phyloP scores from a whole-genome alignment of 1,140 invertebrate species.

The Procambarus clarkii region DNA sequence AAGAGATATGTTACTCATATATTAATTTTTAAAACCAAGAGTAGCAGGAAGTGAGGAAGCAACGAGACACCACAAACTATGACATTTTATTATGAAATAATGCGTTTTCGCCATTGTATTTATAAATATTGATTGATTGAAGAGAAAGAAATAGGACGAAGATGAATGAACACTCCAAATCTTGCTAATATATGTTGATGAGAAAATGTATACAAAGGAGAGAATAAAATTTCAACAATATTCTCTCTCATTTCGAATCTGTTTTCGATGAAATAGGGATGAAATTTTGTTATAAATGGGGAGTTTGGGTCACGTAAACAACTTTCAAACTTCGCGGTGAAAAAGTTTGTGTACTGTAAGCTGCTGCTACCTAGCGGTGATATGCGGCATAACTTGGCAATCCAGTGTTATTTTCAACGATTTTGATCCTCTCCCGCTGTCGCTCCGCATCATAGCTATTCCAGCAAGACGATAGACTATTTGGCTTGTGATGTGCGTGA shows the following conservation, averaged over 20 bases:
- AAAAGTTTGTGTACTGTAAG: constrained; percentile 71
- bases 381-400: constrained; percentile 11
- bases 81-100: too few species aligned
- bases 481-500: too few species aligned
- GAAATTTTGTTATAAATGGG: neutral
- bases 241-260: neutral
- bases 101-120: too few species aligned
- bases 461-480: too few species aligned
- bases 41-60: too few species aligned
- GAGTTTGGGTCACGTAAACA: constrained; percentile 32
- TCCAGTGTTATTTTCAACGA: neutral
- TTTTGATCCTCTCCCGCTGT: too few species aligned
- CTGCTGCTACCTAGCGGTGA: constrained; percentile 58
- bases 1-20: too few species aligned
- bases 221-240: neutral
- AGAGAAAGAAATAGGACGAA: neutral
- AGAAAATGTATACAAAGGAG: neutral
- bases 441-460: too few species aligned
- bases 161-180: neutral
- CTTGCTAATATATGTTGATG: neutral
- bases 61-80: too few species aligned
- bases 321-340: constrained; percentile 55
- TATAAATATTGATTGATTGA: too few species aligned
- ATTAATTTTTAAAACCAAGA: too few species aligned
- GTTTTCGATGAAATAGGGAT: neutral